Evolutionary conservation across 2,888 invertebrate species (phyloP).

Genomic region (Pinctada fucata): DNA sequence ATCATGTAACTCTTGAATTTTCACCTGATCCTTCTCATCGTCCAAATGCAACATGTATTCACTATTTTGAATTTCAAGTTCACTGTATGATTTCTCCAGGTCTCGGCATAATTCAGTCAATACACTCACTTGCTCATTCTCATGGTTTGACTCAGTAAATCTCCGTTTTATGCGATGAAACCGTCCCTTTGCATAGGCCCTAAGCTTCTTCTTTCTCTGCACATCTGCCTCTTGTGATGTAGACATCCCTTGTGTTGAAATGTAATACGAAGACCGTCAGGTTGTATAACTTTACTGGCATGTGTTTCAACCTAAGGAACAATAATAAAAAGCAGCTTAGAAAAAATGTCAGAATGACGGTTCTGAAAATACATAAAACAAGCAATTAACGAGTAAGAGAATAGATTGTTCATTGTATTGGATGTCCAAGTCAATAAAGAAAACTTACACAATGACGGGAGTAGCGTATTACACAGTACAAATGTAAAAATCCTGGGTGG

Average conservation of each 20-base stretch:
- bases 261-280: background rate
- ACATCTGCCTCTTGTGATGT: background rate
- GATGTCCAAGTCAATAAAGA: background rate
- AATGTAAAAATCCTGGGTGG: background rate
- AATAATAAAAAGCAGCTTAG: background rate
- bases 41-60: slow-evolving; percentile 2
- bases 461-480: background rate
- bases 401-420: background rate
- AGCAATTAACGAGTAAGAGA: background rate
- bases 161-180: slow-evolving; percentile 10
- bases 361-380: background rate
- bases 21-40: background rate
- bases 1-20: background rate
- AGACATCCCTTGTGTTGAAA: slow-evolving; percentile 12
- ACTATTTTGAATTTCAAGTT: slow-evolving; percentile 2
- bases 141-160: background rate
- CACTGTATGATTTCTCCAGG: background rate
- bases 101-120: background rate
- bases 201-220: background rate
- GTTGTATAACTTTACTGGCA: background rate
- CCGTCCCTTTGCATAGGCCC: slow-evolving; percentile 1
- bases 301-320: background rate
- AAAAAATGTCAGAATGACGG: background rate
- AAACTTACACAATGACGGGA: slow-evolving; percentile 3
- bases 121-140: background rate